phyloP scores from a whole-genome alignment of 1,140 invertebrate species.

The Teleogryllus occipitalis region DNA sequence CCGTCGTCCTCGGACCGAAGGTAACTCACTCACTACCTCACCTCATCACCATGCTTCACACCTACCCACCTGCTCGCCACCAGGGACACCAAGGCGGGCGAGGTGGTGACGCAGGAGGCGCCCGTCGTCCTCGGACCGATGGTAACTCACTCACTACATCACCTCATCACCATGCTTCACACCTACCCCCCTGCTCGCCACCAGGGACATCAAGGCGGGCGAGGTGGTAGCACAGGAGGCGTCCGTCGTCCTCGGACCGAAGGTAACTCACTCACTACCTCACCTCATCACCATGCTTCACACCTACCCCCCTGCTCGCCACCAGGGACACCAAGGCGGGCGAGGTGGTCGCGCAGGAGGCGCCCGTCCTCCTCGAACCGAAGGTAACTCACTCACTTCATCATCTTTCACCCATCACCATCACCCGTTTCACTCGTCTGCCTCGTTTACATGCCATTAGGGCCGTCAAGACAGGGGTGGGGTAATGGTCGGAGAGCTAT shows the following conservation, averaged over 20 bases:
- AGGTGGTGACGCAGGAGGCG: constrained; percentile 54
- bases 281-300: no score
- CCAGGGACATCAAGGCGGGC: constrained; percentile 58
- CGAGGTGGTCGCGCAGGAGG: constrained; percentile 57
- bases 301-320: constrained; percentile 66
- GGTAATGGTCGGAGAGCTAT: constrained; percentile 54
- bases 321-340: constrained; percentile 60
- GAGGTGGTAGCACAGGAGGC: constrained; percentile 58
- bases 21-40: constrained; percentile 21
- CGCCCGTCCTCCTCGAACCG: constrained; percentile 49
- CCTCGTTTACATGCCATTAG: constrained; percentile 63
- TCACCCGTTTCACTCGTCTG: no score
- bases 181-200: constrained; percentile 66
- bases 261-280: constrained; percentile 24
- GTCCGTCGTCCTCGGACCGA: constrained; percentile 49
- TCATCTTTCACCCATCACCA: no score
- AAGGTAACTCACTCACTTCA: constrained; percentile 24
- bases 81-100: constrained; percentile 60
- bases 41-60: no score
- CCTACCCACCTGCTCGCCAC: constrained; percentile 66
- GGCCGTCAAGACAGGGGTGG: constrained; percentile 63
- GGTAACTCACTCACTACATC: constrained; percentile 15
- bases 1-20: constrained; percentile 48
- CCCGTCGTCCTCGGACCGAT: constrained; percentile 50
- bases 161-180: no score